These are phyloP conservation scores for Alviniconcha strummeri DNA, from an alignment of 2,888 invertebrate genomes.

Conservation along the genomic window DNA sequence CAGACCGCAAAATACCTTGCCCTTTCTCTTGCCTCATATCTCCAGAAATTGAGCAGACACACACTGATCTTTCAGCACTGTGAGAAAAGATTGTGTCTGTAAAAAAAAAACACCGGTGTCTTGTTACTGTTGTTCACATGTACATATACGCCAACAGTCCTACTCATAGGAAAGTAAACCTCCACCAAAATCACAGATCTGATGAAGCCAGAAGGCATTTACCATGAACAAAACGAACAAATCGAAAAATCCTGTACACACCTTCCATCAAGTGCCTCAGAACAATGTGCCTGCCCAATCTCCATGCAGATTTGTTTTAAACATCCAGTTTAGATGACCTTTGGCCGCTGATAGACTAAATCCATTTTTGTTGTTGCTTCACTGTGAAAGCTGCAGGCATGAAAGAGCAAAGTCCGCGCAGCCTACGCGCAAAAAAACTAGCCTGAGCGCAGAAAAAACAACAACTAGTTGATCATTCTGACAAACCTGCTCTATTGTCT, in stretches of 20 bases:
- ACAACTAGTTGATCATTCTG: too few relatives aligned
- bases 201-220: too few relatives aligned
- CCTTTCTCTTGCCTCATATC: not conserved
- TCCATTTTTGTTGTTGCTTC: too few relatives aligned
- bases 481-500: too few relatives aligned
- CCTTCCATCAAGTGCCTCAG: conserved; percentile 20
- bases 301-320: not conserved
- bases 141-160: not conserved
- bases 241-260: not conserved
- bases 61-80: conserved; percentile 11
- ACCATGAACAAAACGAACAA: not conserved
- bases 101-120: not conserved
- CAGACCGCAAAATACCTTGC: conserved; percentile 9
- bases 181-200: not conserved
- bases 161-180: not conserved
- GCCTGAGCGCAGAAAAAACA: not conserved
- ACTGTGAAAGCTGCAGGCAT: not conserved
- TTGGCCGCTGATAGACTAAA: too few relatives aligned
- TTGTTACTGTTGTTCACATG: too few relatives aligned
- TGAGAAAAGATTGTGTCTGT: not conserved
- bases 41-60: conserved; percentile 10
- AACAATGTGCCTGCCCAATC: conserved; percentile 9
- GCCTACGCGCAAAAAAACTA: conserved; percentile 1
- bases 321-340: too few relatives aligned
- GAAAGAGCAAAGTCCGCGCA: conserved; percentile 21